Conservation (phyloP, 2,888 invertebrate genomes). For the Polietes domitor region DNA sequence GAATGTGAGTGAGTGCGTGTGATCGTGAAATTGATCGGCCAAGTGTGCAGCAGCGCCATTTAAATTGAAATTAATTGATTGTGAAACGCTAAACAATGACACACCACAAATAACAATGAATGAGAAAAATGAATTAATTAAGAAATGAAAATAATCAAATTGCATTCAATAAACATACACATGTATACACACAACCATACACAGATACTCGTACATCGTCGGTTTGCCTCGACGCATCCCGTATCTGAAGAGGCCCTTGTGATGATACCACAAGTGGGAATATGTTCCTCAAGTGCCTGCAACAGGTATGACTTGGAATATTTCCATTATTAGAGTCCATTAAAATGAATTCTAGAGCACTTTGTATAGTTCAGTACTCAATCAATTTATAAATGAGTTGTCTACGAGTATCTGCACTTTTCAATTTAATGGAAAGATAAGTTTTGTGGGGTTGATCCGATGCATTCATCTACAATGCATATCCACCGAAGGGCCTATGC, state of each 20-base stretch:
- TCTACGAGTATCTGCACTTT: too few relatives aligned
- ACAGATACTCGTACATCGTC: not conserved
- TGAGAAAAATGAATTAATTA: constrained; percentile 56
- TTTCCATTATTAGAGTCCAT: not conserved
- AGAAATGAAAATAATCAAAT: constrained; percentile 56
- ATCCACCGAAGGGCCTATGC: too few relatives aligned
- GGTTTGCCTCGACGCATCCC: not conserved
- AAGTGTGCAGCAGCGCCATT: constrained; percentile 40
- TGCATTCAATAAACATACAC: constrained; percentile 23
- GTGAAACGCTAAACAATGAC: constrained; percentile 59
- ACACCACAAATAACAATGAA: constrained; percentile 41
- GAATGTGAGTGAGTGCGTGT: constrained; percentile 50
- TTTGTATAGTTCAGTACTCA: not conserved
- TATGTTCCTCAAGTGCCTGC: constrained; percentile 11
- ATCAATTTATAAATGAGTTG: too few relatives aligned
- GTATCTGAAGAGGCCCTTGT: constrained; percentile 11
- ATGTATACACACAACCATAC: not conserved
- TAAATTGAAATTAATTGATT: constrained; percentile 66
- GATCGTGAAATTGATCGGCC: constrained; percentile 52
- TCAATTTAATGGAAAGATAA: too few relatives aligned
- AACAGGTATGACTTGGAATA: not conserved
- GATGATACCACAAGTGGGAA: not conserved
- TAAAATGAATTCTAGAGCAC: not conserved
- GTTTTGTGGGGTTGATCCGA: too few relatives aligned
- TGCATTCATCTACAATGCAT: too few relatives aligned